Percentiles rank a stretch among this genome's conserved stretches.
Evolutionary conservation across 2,113 vertebrate species (phyloP).

Genomic region (Oncorhynchus tshawytscha): DNA sequence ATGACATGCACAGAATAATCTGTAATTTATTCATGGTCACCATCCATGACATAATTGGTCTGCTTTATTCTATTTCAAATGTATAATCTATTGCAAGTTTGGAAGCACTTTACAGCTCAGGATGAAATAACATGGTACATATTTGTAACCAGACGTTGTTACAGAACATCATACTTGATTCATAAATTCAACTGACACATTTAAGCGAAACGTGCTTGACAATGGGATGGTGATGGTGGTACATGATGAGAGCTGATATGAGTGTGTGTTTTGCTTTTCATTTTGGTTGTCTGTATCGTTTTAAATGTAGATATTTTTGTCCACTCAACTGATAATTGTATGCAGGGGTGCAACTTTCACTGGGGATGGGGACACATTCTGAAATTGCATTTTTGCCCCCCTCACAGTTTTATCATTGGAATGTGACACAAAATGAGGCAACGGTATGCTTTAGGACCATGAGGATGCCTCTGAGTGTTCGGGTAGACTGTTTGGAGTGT

Average conservation of each 20-base stretch:
- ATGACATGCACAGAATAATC: conserved; percentile 9
- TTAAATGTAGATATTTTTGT: conserved; percentile 11
- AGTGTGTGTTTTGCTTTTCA: conserved; percentile 54
- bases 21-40: conserved; percentile 10
- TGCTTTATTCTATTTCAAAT: conserved; percentile 26
- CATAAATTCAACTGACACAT: background rate
- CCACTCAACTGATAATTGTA: background rate
- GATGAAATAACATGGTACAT: conserved; percentile 50
- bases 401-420: no score
- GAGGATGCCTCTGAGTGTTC: no score
- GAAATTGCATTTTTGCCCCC: no score
- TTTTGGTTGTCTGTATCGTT: conserved; percentile 48
- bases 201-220: background rate
- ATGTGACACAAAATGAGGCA: no score
- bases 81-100: conserved; percentile 61
- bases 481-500: no score
- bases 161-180: background rate
- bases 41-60: conserved; percentile 36
- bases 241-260: conserved; percentile 17
- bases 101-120: conserved; percentile 76
- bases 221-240: background rate
- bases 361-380: no score
- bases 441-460: no score
- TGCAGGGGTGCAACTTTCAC: no score
- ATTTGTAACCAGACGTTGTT: background rate